Base-by-base conservation (phyloP, 1,140 invertebrate species). In the Antheraea mylitta region DNA sequence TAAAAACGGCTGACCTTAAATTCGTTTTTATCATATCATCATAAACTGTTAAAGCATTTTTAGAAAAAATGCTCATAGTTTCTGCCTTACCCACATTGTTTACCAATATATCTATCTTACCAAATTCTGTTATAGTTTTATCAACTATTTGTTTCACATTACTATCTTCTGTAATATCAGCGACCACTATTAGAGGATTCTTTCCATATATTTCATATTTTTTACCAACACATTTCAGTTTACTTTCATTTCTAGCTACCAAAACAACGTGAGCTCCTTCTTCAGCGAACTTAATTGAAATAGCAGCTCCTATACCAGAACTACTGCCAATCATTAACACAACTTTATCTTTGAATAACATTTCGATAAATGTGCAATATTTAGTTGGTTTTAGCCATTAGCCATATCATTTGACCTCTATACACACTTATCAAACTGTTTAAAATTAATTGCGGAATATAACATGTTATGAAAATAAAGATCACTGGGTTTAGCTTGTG, bases 61-160 rank as follows among this genome's bases (percentile, higher is more conserved):
- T n/a, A 11, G 48, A 11, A 6, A 65, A 8, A 81, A 96, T 95
- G 18, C 86, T 87, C 16, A 95, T 96, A 58, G 64, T 79, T 73
- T 94, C 94, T 22, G 96, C 74, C 69, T 95, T 94, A 7, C 96
- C 96, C 62, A 96, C 96, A 92, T 95, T 96, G 80, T 97, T 97
- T 3, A 97, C 90, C 10, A 96, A 81, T 48, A 95, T 87, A 82
- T 95, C 94, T 11, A 95, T 74, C 80, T 92, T 92, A 6, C 93
- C 93, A 83, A 92, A 95, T 45, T 93, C 85, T 37, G 92, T 76
- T 16, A 95, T 82, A 0, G 94, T 94, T 7, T 88, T 81, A 5
- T 95, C 81, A 4, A 96, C 70, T 64, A 96, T 92, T 16, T 87
- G 92, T 75, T 93, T 80, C 3, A 91, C 91, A 77, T 95, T 95